phyloP scores from a whole-genome alignment of 2,888 invertebrate genomes.

The Argyra leucocephala region DNA sequence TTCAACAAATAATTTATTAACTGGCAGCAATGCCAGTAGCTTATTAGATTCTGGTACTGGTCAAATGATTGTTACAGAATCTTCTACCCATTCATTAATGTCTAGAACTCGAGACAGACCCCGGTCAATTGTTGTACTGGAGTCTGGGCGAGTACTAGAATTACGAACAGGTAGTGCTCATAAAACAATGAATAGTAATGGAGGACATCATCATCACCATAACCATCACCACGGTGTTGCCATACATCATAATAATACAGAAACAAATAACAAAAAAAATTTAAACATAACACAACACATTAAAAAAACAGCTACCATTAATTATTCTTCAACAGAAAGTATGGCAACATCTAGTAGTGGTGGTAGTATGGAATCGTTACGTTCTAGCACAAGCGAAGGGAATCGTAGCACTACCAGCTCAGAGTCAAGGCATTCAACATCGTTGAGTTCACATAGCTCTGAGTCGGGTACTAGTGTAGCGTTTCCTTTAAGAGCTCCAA shows the following conservation, averaged over 20 bases:
- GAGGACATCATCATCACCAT: slow-evolving; percentile 35
- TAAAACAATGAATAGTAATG: slow-evolving; percentile 29
- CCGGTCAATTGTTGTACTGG: slow-evolving; percentile 47
- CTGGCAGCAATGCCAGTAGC: slow-evolving; percentile 51
- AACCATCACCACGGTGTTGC: slow-evolving; percentile 43
- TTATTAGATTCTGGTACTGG: slow-evolving; percentile 21
- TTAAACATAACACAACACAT: slow-evolving; percentile 23
- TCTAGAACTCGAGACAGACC: slow-evolving; percentile 61
- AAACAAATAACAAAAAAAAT: slow-evolving; percentile 20
- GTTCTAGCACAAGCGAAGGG: slow-evolving; percentile 79
- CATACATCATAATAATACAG: slow-evolving; percentile 33
- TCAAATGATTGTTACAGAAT: slow-evolving; percentile 13
- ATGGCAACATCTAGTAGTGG: slow-evolving; percentile 81
- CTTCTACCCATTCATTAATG: slow-evolving; percentile 19
- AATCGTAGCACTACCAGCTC: slow-evolving; percentile 78
- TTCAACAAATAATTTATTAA: slow-evolving; percentile 24
- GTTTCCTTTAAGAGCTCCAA: slow-evolving; percentile 59
- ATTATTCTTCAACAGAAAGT: slow-evolving; percentile 64
- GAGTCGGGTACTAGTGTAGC: slow-evolving; percentile 56
- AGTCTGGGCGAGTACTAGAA: slow-evolving; percentile 62
- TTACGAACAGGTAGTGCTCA: slow-evolving; percentile 53
- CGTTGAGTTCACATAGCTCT: slow-evolving; percentile 76
- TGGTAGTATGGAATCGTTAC: slow-evolving; percentile 77
- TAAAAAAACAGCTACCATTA: slow-evolving; percentile 29
- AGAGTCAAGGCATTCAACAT: slow-evolving; percentile 72